Evolutionary conservation across 2,113 vertebrate genomes (phyloP), one percentile per base, ranked within the genome.

Genomic region (Cavia porcellus): DNA sequence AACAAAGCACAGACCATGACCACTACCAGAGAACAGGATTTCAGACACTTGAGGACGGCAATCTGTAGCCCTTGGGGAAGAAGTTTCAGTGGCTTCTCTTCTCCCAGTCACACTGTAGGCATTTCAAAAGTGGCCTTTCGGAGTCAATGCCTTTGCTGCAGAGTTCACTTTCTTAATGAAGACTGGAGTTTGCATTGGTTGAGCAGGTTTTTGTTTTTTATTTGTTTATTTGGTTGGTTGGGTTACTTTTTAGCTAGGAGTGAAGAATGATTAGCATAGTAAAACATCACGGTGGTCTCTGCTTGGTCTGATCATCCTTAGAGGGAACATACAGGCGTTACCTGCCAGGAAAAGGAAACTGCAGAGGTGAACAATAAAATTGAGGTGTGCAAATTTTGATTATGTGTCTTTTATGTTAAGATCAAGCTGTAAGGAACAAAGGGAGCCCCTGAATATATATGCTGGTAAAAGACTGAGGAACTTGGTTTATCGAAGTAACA

Each of bases 141-240:
- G 57, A 57, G n/a, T 38, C 8, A 83, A 4, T 66, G 59, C 1
- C 59, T 96, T 75, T 50, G 32, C 45, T 52, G 10, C 2, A 22
- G n/a, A 80, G 7, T 10, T 90, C 13, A 75, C 10, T 70, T 57
- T 95, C 38, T 93, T 83, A 86, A 77, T 61, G n/a, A 86, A 90
- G 91, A 92, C 0, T 35, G 52, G 5, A 1, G 3, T 45, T 95
- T 81, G 28, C 68, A 42, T 25, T 86, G n/a, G 19, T 77, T 59
- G 87, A 55, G 47, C 17, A 70, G 64, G 38, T 64, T 77, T 17
- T 79, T 68, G 19, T n/a, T 64, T 77, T 17, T 72, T 62, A 3
- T 70, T 59, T 68, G 15, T 57, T 19, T 57, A 1, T 15, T 57
- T 57, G 55, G 55, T 19, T 57, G 55, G 55, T 57, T 57, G 1